These are phyloP conservation scores for Glaucomys volans DNA, from an alignment of 2,113 vertebrate genomes.

Conservation along the genomic window DNA sequence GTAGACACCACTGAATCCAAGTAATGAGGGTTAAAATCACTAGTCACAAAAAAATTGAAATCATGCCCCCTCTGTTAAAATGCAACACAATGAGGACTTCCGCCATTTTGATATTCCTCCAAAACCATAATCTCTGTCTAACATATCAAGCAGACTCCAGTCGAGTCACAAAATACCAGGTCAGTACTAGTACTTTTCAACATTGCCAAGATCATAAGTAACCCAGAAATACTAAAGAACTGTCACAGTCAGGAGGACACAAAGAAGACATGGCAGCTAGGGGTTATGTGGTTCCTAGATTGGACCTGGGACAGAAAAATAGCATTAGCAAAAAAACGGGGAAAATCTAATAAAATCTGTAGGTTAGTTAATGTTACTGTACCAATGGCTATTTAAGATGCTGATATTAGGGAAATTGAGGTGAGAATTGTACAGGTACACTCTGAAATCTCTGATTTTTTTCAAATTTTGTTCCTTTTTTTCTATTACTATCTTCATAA, in stretches of 20 bases:
- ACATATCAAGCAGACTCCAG: not conserved
- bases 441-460: not conserved
- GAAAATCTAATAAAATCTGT: not conserved
- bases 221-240: not conserved
- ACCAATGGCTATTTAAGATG: not conserved
- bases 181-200: not conserved
- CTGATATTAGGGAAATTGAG: not conserved
- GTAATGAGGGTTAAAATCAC: not conserved
- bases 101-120: not conserved
- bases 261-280: not conserved
- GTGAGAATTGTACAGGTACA: not conserved
- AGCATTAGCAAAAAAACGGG: no score
- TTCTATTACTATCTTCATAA: not conserved
- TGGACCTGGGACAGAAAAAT: not conserved
- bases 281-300: no score
- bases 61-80: not conserved
- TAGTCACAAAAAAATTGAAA: not conserved
- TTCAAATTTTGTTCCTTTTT: not conserved
- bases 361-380: not conserved
- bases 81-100: not conserved
- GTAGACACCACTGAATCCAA: not conserved
- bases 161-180: not conserved
- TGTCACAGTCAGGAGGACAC: not conserved
- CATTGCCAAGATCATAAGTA: not conserved
- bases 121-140: not conserved